Conservation (phyloP, 2,888 invertebrate genomes). For the Chloroclysta siterata region DNA sequence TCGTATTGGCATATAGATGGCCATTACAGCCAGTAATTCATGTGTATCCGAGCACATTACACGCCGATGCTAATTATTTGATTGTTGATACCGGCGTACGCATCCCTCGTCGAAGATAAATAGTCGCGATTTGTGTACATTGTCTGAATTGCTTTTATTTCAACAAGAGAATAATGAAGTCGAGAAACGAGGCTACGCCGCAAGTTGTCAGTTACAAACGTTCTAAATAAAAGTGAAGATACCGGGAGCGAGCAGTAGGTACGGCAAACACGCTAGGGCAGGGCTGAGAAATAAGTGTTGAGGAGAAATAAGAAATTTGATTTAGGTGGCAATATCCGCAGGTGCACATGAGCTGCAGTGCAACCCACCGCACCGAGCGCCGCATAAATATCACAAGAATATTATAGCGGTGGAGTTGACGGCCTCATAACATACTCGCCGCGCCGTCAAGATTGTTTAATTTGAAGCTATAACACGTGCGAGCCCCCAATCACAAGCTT, state of each 20-base stretch:
- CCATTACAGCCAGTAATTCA: constrained; percentile 72
- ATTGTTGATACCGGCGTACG: constrained; percentile 48
- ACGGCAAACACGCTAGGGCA: constrained; percentile 43
- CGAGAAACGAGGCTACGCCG: constrained; percentile 30
- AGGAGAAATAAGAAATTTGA: constrained; percentile 76
- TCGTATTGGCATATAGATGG: constrained; percentile 78
- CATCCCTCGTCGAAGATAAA: constrained; percentile 36
- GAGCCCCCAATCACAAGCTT: constrained; percentile 51
- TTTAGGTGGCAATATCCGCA: constrained; percentile 79
- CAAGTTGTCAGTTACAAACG: constrained; percentile 37
- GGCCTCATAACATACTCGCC: constrained; percentile 52
- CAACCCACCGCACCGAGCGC: constrained; percentile 47
- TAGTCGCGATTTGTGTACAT: constrained; percentile 24
- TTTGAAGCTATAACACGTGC: constrained; percentile 55
- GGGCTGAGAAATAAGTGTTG: constrained; percentile 61
- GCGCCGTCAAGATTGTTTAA: constrained; percentile 56
- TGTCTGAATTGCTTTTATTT: constrained; percentile 26
- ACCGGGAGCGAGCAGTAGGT: constrained; percentile 14
- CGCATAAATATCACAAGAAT: constrained; percentile 52
- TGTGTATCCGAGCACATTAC: constrained; percentile 58
- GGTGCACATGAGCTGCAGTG: constrained; percentile 71
- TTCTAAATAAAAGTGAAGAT: constrained; percentile 32
- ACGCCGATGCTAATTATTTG: constrained; percentile 64
- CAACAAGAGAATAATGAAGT: constrained; percentile 30
- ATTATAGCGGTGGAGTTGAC: constrained; percentile 55